Evolutionary conservation across 2,888 invertebrate genomes (phyloP), one percentile per base, ranked within the genome.

Genomic region (Eupelmus urozonus): DNA sequence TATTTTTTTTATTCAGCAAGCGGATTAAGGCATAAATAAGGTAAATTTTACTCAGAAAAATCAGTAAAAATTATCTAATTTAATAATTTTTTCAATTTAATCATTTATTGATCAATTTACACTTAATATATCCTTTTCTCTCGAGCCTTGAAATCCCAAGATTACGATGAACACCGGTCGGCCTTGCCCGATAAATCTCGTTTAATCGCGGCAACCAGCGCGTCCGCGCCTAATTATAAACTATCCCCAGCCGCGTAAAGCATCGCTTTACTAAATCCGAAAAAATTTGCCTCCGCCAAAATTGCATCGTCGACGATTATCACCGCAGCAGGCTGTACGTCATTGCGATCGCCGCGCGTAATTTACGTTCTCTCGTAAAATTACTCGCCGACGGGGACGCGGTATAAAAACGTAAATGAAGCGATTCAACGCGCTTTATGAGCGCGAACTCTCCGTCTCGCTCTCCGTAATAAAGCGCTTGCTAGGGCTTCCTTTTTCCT

Each of bases 361-460:
- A 69, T 73, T 63, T 63, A 73, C n/a, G n/a, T n/a, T n/a, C 78
- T 40, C 27, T 57, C 69, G 63, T 83, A 82, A 83, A 84, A 81
- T 83, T 75, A 80, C 81, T 82, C 71, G 80, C 81, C 74, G 82
- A 73, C 20, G n/a, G n/a, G n/a, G n/a, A n/a, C n/a, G n/a, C n/a
- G 57, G 51, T 40, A 34, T 63, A 72, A 72, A 72, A 77, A 66
- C 60, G 60, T 82, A 85, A 87, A 87, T 86, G 83, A 85, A 87
- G 86, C 85, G 82, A 87, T 86, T 84, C 83, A 81, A 80, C 72
- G 83, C 82, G 83, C 84, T 87, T 85, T 83, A 84, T 83, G 82
- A 82, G n/a, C 49, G 49, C n/a, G 49, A 34, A 16, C n/a, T 49
- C 71, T 1, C 34, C 16, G n/a, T 5, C 51, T 11, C 53, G 16